Percentiles rank a stretch among this genome's conserved stretches.
Evolutionary conservation across 2,113 vertebrate species (phyloP).

Genomic region (Stegostoma tigrinum): DNA sequence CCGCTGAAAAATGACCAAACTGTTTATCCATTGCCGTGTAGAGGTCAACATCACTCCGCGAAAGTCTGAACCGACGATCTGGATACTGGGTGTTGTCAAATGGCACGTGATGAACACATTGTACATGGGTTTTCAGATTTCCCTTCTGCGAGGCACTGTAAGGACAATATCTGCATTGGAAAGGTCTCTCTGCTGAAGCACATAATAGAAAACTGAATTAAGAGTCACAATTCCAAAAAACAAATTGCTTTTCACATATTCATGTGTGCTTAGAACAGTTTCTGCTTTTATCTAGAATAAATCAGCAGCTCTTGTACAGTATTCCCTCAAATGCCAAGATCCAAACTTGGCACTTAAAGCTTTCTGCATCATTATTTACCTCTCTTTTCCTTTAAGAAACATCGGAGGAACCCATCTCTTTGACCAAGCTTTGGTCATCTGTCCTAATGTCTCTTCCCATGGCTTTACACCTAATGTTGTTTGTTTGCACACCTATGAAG

Average conservation of each 20-base stretch:
- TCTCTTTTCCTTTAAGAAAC: background rate
- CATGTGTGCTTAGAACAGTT: background rate
- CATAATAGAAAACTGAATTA: constrained; percentile 49
- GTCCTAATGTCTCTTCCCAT: background rate
- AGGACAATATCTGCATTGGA: constrained; percentile 62
- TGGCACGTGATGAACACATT: constrained; percentile 55
- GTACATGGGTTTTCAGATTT: constrained; percentile 67
- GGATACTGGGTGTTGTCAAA: constrained; percentile 56
- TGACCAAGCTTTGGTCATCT: background rate
- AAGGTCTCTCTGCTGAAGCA: constrained; percentile 66
- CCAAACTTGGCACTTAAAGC: background rate
- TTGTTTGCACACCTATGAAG: background rate
- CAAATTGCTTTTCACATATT: background rate
- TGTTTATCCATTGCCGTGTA: constrained; percentile 39
- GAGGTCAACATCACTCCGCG: constrained; percentile 44
- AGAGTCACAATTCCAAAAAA: background rate
- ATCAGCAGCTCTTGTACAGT: too few relatives aligned
- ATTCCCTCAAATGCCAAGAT: background rate
- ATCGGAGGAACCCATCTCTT: background rate
- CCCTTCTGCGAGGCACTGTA: constrained; percentile 80
- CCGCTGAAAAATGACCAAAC: constrained; percentile 42
- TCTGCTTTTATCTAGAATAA: background rate
- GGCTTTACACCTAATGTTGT: background rate
- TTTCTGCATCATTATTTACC: background rate
- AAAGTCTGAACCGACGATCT: constrained; percentile 42